Conservation (phyloP, 2,888 invertebrate species). For the Latrodectus hesperus region DNA sequence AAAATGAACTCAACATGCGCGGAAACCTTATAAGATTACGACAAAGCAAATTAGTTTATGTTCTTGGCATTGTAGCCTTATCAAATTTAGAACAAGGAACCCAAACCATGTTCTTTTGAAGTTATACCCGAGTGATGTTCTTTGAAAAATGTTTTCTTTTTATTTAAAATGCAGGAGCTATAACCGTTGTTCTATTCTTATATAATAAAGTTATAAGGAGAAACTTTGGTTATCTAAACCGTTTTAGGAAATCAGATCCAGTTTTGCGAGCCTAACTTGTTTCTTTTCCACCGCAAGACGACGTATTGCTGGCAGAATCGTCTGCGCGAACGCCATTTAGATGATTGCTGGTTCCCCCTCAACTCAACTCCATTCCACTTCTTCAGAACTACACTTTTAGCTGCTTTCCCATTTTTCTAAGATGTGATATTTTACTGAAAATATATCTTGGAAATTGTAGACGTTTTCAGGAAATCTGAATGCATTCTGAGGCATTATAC, state of each 20-base stretch:
- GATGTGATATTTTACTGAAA: background rate
- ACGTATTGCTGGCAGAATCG: slow-evolving; percentile 5
- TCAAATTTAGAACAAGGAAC: slow-evolving; percentile 35
- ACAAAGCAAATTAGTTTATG: slow-evolving; percentile 47
- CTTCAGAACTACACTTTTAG: too few species aligned
- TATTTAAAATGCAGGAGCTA: background rate
- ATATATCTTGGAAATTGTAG: background rate
- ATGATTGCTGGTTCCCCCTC: slow-evolving; percentile 24
- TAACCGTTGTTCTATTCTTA: background rate
- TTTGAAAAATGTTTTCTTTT: background rate
- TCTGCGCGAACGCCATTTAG: slow-evolving; percentile 28
- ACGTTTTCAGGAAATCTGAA: background rate
- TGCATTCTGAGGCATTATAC: background rate
- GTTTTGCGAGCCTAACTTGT: background rate
- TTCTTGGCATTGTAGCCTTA: slow-evolving; percentile 15
- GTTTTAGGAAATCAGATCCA: background rate
- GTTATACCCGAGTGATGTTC: too few species aligned
- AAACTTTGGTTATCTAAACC: background rate
- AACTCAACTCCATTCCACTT: background rate
- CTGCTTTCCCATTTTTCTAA: background rate
- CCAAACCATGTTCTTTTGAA: slow-evolving; percentile 1
- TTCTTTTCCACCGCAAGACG: background rate
- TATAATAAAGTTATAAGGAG: background rate
- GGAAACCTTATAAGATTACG: slow-evolving; percentile 38
- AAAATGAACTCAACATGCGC: slow-evolving; percentile 17